A percentile compares a stretch with the other conserved stretches of the same genome.
phyloP scores from a whole-genome alignment of 2,888 invertebrate species.

The Cerceris rybyensis region DNA sequence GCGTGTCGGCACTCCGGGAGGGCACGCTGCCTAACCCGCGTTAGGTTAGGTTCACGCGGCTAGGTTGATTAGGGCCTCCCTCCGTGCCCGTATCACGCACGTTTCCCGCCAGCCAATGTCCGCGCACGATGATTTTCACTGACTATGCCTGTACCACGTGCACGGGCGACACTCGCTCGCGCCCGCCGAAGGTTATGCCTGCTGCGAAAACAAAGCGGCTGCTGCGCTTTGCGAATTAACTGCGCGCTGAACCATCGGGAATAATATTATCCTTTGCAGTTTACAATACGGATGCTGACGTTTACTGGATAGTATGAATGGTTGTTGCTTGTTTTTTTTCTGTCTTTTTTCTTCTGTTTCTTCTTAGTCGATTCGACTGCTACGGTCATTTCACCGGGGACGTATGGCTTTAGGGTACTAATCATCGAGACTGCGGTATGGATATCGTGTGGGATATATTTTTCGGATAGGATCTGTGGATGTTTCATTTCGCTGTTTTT shows the following conservation, averaged over 20 bases:
- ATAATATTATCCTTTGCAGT: conserved; percentile 26
- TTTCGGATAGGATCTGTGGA: too few relatives aligned
- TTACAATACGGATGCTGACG: neutral
- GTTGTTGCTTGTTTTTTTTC: neutral
- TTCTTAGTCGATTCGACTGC: too few relatives aligned
- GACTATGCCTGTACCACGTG: conserved; percentile 63
- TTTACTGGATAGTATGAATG: too few relatives aligned
- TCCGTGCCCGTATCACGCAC: conserved; percentile 65
- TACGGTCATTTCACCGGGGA: too few relatives aligned
- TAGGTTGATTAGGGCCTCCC: conserved; percentile 70
- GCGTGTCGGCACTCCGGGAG: conserved; percentile 9
- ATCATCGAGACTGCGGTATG: too few relatives aligned
- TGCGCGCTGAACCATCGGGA: conserved; percentile 26
- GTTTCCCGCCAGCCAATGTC: conserved; percentile 68
- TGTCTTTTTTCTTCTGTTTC: neutral
- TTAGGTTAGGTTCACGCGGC: conserved; percentile 66
- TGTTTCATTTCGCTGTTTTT: too few relatives aligned
- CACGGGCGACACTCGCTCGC: conserved; percentile 42
- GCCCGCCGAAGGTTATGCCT: conserved; percentile 38
- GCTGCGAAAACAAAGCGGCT: conserved; percentile 61
- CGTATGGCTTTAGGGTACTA: too few relatives aligned
- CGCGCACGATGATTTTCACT: conserved; percentile 72
- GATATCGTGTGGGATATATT: too few relatives aligned
- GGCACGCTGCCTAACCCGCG: conserved; percentile 34
- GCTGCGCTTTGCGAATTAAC: conserved; percentile 34